Evolutionary conservation across 2,797 vertebrate genomes (phyloP).

Genomic region (Anguilla marmorata): DNA sequence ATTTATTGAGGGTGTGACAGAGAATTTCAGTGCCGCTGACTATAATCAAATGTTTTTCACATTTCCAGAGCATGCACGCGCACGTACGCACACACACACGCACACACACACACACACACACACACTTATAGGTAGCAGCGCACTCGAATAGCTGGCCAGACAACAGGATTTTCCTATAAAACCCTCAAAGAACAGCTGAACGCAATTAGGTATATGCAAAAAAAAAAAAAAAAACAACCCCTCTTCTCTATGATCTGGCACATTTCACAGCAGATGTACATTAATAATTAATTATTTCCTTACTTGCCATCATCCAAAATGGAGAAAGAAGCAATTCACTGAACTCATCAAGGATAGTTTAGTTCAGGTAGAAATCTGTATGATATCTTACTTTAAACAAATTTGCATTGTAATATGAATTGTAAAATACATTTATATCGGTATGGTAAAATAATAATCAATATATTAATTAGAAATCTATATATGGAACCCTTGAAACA

Average conservation of each 20-base stretch:
- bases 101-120: background rate
- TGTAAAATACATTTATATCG: too few species aligned
- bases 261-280: constrained; percentile 59
- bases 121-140: background rate
- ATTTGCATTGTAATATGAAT: background rate
- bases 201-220: constrained; percentile 55
- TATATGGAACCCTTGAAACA: background rate
- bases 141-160: background rate
- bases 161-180: constrained; percentile 43
- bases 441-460: background rate
- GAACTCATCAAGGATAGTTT: constrained; percentile 58
- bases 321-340: constrained; percentile 53
- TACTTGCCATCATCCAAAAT: constrained; percentile 55
- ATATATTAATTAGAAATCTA: background rate
- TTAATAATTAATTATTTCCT: constrained; percentile 67
- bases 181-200: constrained; percentile 52
- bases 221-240: constrained; percentile 21
- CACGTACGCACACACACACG: background rate
- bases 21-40: too few species aligned
- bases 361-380: constrained; percentile 57
- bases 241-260: constrained; percentile 18
- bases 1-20: too few species aligned
- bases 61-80: background rate
- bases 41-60: too few species aligned
- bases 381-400: constrained; percentile 44